Evolutionary conservation across 2,797 vertebrate genomes (phyloP).

Genomic region (Gouania willdenowi): DNA sequence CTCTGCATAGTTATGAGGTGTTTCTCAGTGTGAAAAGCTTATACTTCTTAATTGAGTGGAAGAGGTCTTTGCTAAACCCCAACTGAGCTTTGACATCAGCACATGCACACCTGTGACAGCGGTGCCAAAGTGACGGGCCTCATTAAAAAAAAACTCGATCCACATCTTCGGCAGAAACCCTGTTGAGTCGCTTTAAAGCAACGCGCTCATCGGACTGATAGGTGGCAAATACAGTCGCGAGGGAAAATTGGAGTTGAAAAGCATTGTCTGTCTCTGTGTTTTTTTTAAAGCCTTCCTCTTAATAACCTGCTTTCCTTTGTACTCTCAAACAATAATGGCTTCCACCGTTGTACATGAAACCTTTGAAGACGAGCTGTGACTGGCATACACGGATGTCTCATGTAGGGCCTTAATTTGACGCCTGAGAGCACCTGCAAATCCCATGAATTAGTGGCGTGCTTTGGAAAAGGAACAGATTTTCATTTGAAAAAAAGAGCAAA

Average conservation of each 20-base stretch:
- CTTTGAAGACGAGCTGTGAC: constrained; percentile 67
- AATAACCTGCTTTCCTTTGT: constrained; percentile 72
- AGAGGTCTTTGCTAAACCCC: constrained; percentile 55
- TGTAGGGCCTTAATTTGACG: constrained; percentile 63
- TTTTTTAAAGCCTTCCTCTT: constrained; percentile 61
- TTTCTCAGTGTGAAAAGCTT: constrained; percentile 46
- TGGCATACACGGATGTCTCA: constrained; percentile 50
- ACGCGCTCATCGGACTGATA: constrained; percentile 55
- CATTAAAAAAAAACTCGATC: constrained; percentile 74
- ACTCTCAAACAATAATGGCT: constrained; percentile 68
- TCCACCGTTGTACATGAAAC: constrained; percentile 37
- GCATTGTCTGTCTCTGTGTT: constrained; percentile 55
- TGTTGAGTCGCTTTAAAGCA: constrained; percentile 64
- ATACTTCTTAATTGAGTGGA: constrained; percentile 62
- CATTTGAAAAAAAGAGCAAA: constrained; percentile 56
- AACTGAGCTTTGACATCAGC: constrained; percentile 48
- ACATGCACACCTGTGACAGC: constrained; percentile 68
- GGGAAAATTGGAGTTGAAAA: constrained; percentile 72
- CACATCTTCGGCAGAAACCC: constrained; percentile 58
- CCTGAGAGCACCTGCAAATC: constrained; percentile 39
- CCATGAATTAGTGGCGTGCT: constrained; percentile 35
- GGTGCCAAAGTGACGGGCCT: constrained; percentile 46
- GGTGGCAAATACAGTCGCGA: constrained; percentile 69
- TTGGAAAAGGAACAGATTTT: constrained; percentile 52
- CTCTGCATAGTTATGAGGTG: no score